These are phyloP conservation scores for Drosophila fuyamai DNA, from an alignment of 1,140 invertebrate species.

Conservation along the genomic window DNA sequence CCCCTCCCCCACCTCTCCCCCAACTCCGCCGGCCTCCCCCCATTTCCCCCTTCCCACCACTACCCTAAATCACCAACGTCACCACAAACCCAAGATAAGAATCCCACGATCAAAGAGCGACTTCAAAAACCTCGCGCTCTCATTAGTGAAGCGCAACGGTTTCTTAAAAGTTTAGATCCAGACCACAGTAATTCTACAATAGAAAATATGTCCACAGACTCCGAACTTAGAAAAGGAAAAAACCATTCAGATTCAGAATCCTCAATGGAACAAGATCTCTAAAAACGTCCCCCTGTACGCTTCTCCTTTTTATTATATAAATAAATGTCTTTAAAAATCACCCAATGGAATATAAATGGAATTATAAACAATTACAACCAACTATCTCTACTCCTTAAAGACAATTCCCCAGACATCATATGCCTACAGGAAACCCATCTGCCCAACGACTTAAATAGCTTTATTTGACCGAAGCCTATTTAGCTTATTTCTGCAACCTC, in stretches of 20 bases:
- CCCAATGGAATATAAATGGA: slow-evolving; percentile 29
- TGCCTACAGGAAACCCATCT: neutral
- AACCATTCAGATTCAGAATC: neutral
- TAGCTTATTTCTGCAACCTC: slow-evolving; percentile 11
- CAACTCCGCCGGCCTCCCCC: neutral
- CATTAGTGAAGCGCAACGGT: neutral
- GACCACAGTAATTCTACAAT: too few species aligned
- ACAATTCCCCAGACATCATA: too few species aligned
- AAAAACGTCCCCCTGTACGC: neutral
- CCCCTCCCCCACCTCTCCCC: neutral
- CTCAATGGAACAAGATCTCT: neutral
- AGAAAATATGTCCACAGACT: too few species aligned
- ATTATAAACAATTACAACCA: slow-evolving; percentile 29
- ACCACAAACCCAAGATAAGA: neutral
- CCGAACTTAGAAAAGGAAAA: neutral
- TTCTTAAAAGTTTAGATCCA: too few species aligned
- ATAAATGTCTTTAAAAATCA: neutral
- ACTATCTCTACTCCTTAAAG: too few species aligned
- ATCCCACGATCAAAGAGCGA: neutral
- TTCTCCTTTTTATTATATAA: too few species aligned
- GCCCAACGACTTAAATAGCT: neutral
- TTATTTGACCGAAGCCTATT: slow-evolving; percentile 9
- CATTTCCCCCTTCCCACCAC: too few species aligned
- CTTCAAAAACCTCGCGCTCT: neutral
- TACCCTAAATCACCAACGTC: neutral